Evolutionary conservation across 1,140 invertebrate genomes (phyloP).

Genomic region (Drosophila elegans): DNA sequence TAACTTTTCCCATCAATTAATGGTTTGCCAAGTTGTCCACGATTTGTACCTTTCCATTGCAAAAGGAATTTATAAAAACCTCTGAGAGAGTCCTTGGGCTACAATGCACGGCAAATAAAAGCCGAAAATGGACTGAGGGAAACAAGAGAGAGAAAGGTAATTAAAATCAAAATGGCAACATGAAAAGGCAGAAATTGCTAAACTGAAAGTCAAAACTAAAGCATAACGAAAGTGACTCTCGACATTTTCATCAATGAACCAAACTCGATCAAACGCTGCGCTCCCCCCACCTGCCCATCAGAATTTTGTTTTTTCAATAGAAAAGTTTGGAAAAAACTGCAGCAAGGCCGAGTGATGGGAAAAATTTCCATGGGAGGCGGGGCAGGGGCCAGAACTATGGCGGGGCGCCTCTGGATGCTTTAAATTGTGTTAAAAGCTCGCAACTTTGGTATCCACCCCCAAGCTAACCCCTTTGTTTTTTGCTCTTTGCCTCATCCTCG

Average conservation of each 20-base stretch:
- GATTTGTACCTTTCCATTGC: constrained; percentile 10
- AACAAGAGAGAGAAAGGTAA: constrained; percentile 48
- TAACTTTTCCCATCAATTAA: constrained; percentile 20
- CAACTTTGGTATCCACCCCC: constrained; percentile 49
- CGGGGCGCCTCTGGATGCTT: constrained; percentile 21
- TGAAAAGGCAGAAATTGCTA: constrained; percentile 50
- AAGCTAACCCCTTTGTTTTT: constrained; percentile 13
- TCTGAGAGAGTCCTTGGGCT: constrained; percentile 3
- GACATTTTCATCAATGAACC: constrained; percentile 61
- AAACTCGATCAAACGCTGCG: constrained; percentile 66
- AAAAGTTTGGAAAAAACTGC: constrained; percentile 50
- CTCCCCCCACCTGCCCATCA: not conserved
- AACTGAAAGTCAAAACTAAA: constrained; percentile 44
- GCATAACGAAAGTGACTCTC: constrained; percentile 56
- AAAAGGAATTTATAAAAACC: not conserved
- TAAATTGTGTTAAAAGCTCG: constrained; percentile 65
- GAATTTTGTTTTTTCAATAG: constrained; percentile 26
- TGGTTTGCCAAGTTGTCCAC: constrained; percentile 6
- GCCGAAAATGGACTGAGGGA: constrained; percentile 2
- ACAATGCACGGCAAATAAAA: constrained; percentile 14
- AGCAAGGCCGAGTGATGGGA: constrained; percentile 23
- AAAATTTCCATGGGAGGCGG: not conserved
- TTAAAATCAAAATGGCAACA: constrained; percentile 62
- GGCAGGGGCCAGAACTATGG: not conserved
- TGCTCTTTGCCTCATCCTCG: constrained; percentile 7